A percentile compares a stretch with the other conserved stretches of the same genome.
phyloP scores from a whole-genome alignment of 2,888 invertebrate genomes.

The Meiosimyza platycephala region DNA sequence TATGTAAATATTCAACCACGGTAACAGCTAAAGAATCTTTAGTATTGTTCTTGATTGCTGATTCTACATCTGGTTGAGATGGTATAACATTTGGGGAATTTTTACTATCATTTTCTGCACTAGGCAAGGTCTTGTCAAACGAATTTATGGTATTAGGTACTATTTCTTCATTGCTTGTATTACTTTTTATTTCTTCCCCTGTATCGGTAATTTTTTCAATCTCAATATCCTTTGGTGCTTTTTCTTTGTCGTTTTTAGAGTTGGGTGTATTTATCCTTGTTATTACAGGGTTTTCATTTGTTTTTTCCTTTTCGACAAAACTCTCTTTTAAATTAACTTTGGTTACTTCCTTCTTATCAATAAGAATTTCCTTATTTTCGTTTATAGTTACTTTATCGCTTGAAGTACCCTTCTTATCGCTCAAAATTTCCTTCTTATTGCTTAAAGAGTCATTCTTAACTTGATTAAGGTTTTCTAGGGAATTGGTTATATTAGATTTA shows the following conservation, averaged over 20 bases:
- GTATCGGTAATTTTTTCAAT: not conserved
- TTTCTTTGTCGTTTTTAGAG: not conserved
- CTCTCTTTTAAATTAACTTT: no score
- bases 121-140: not conserved
- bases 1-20: no score
- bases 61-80: not conserved
- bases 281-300: not conserved
- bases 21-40: not conserved
- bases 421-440: no score
- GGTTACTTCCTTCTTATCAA: no score
- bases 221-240: not conserved
- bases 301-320: not conserved
- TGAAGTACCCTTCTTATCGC: no score
- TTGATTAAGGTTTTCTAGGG: no score
- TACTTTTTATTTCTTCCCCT: constrained; percentile 1
- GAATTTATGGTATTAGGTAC: not conserved
- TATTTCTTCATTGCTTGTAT: not conserved
- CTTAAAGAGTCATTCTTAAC: no score
- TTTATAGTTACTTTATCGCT: no score
- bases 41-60: constrained; percentile 4
- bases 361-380: no score
- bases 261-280: not conserved
- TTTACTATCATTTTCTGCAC: not conserved
- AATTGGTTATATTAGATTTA: no score
- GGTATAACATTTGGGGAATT: not conserved